phyloP scores from a whole-genome alignment of 2,113 vertebrate species.

The Panthera uncia region DNA sequence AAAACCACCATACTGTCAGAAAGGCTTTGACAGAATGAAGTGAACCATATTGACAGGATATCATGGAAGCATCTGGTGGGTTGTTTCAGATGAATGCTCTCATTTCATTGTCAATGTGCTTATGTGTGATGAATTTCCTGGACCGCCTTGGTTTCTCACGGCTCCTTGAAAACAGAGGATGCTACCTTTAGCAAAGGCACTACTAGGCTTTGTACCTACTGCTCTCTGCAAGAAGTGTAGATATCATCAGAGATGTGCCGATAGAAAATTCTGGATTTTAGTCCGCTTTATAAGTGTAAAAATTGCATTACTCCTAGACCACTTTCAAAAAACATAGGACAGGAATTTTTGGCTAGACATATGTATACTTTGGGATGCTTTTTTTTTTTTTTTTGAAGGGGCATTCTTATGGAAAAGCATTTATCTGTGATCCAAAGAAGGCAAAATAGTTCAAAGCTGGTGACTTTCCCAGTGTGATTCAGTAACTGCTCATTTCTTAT shows the following conservation, averaged over 20 bases:
- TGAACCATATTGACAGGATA: conserved; percentile 67
- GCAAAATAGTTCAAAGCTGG: not conserved
- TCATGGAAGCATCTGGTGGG: conserved; percentile 75
- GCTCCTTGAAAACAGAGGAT: conserved; percentile 68
- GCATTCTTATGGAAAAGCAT: not conserved
- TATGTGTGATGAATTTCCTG: conserved; percentile 64
- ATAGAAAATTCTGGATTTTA: not conserved
- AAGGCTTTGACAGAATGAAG: conserved; percentile 79
- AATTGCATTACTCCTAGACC: not conserved
- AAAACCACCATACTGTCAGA: not conserved
- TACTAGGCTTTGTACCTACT: conserved; percentile 62
- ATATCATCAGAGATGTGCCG: conserved; percentile 31
- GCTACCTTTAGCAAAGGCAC: not conserved
- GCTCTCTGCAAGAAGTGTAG: conserved; percentile 47
- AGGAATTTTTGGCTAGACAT: too few species aligned
- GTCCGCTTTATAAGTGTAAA: not conserved
- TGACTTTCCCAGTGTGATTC: not conserved
- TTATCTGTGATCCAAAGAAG: not conserved
- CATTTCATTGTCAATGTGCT: conserved; percentile 58
- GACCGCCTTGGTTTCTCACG: conserved; percentile 60
- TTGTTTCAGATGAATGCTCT: conserved; percentile 75
- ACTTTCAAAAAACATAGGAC: not conserved
- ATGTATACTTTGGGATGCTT: too few species aligned
- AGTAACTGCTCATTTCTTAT: not conserved
- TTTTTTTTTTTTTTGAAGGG: not conserved